These are phyloP conservation scores for Callorhinus ursinus DNA, from an alignment of 2,113 vertebrate species.

Conservation along the genomic window DNA sequence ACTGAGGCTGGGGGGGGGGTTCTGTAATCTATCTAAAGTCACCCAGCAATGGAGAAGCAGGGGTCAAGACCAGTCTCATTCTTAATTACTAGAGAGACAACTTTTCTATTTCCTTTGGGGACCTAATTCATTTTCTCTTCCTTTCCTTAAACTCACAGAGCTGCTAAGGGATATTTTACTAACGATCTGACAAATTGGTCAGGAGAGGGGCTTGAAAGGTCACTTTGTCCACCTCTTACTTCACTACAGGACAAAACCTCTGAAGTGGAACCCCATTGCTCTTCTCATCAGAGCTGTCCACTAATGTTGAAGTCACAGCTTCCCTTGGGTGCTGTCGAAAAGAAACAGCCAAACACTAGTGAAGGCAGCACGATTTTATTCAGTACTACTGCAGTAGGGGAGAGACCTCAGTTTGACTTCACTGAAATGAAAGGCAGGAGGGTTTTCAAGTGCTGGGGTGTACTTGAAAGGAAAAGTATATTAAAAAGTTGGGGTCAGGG, in stretches of 20 bases:
- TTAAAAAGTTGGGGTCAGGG: background rate
- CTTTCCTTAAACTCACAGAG: background rate
- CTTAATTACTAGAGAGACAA: background rate
- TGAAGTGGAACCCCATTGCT: background rate
- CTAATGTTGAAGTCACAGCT: slow-evolving; percentile 8
- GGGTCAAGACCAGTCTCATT: background rate
- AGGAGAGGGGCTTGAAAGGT: background rate
- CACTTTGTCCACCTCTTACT: background rate
- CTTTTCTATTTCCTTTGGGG: background rate
- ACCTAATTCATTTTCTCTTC: background rate
- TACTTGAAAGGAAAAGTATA: background rate
- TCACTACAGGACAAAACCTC: background rate
- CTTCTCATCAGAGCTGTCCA: background rate
- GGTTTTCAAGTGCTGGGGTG: background rate
- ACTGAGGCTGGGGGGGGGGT: background rate
- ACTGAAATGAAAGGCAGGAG: background rate
- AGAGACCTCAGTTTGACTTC: background rate
- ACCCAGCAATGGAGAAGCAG: background rate
- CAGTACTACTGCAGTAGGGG: background rate
- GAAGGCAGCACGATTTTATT: background rate
- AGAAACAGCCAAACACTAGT: background rate
- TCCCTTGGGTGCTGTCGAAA: background rate
- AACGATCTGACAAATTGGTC: background rate
- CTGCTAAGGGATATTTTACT: background rate
- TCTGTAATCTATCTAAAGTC: background rate